Evolutionary conservation across 2,888 invertebrate species (phyloP).

Genomic region (Sminthurinus aureus): DNA sequence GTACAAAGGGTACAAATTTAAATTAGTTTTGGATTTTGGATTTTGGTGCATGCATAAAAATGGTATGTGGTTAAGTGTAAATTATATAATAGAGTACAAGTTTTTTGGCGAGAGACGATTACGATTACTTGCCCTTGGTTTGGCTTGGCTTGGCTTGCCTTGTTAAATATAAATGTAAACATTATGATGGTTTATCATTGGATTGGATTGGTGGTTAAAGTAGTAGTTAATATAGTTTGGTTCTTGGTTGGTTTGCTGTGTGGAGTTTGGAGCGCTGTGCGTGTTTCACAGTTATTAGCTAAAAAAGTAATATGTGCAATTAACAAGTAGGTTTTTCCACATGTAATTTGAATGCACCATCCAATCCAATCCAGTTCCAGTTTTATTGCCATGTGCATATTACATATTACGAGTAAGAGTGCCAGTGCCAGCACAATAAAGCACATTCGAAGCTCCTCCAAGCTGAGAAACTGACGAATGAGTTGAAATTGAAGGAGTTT

Average conservation of each 20-base stretch:
- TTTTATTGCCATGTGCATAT: not conserved
- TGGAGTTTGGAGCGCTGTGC: not conserved
- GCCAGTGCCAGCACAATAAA: not conserved
- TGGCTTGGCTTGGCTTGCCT: not conserved
- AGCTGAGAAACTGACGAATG: no score
- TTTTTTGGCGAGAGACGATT: not conserved
- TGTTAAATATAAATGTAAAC: not conserved
- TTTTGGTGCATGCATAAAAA: no score
- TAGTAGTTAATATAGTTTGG: not conserved
- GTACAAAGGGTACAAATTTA: no score
- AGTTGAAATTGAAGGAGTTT: no score
- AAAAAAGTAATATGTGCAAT: constrained; percentile 30
- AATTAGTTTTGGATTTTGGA: no score
- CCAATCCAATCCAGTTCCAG: not conserved
- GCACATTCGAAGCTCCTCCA: no score
- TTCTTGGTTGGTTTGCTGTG: not conserved
- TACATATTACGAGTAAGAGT: no score
- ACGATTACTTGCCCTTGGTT: no score
- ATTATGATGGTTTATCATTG: not conserved
- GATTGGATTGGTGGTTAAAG: no score
- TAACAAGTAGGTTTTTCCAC: constrained; percentile 34
- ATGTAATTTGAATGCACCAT: constrained; percentile 24
- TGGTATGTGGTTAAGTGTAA: not conserved
- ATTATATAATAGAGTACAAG: not conserved
- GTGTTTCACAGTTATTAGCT: constrained; percentile 20